A percentile compares a stretch with the other conserved stretches of the same genome.
phyloP scores from a whole-genome alignment of 2,113 vertebrate genomes.

The Rallus limicola region DNA sequence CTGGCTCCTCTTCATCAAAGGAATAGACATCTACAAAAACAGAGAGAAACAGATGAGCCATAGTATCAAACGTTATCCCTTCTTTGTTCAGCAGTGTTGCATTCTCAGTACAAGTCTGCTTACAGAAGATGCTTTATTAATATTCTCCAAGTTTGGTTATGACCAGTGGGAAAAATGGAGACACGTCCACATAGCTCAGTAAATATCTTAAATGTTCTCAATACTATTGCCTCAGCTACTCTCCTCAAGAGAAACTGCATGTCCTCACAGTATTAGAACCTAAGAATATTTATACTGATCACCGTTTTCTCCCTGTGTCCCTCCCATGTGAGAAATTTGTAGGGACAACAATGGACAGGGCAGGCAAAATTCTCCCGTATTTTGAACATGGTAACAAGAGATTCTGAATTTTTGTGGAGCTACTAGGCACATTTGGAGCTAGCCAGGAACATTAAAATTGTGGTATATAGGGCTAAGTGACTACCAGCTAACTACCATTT shows the following conservation, averaged over 20 bases:
- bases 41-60: constrained; percentile 30
- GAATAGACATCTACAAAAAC: constrained; percentile 91
- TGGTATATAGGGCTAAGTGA: not conserved
- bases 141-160: not conserved
- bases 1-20: constrained; percentile 96
- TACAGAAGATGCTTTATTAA: not conserved
- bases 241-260: not conserved
- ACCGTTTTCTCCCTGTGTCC: not conserved
- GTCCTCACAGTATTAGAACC: not conserved
- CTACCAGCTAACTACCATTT: not conserved
- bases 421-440: not conserved
- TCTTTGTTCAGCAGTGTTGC: not conserved
- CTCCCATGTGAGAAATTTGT: not conserved
- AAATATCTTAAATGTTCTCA: not conserved
- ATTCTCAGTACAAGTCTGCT: not conserved
- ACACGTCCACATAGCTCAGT: not conserved
- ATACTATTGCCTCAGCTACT: not conserved
- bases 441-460: not conserved
- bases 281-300: not conserved
- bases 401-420: not conserved
- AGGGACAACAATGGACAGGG: not conserved
- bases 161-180: not conserved
- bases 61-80: not conserved
- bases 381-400: not conserved
- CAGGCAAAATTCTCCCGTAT: not conserved